Base-by-base conservation (phyloP, 2,888 invertebrate species). In the Zygaena filipendulae region DNA sequence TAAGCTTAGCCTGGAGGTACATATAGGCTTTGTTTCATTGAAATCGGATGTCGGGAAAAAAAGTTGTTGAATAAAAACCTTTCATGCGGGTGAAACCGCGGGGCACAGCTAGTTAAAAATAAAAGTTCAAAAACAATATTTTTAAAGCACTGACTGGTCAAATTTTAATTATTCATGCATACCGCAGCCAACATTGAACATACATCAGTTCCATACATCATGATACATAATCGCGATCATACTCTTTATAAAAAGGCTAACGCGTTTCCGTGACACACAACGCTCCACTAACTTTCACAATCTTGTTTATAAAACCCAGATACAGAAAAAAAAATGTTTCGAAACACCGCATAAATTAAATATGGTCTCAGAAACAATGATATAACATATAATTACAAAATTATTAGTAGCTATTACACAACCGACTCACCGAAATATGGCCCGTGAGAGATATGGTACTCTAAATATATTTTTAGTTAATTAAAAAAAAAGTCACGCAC, bases 341-440 rank as follows among this genome's bases (percentile, higher is more conserved):
- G 49, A 53, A 49, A 57, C 39, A 37, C 29, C 31, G 49, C 38
- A 52, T 51, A 50, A 44, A 48, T 55, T 50, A 48, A 40, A 33
- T 14, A 27, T 30, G 22, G n/a, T 27, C 26, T 23, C 32, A 21
- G 21, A 30, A 36, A 38, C 33, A 44, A 46, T 48, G 46, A 44
- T 45, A 47, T 47, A 49, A 47, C 36, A 38, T 29, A 30, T 32
- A 37, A 14, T 32, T 30, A 31, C 34, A 30, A 16, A n/a, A n/a
- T n/a, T n/a, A n/a, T n/a, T n/a, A n/a, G n/a, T n/a, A n/a, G n/a
- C n/a, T n/a, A 30, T 33, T 25, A 31, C 20, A 22, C 25, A 25
- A 38, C 35, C 35, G n/a, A 45, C 52, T 49, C 35, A 51, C 50
- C 49, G 40, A 36, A 40, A 31, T 39, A 30, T 33, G 30, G 37